Percentiles rank a stretch among this genome's conserved stretches.
These are phyloP conservation scores for Urosaurus nigricauda DNA, from an alignment of 2,797 vertebrate genomes.

Conservation along the genomic window DNA sequence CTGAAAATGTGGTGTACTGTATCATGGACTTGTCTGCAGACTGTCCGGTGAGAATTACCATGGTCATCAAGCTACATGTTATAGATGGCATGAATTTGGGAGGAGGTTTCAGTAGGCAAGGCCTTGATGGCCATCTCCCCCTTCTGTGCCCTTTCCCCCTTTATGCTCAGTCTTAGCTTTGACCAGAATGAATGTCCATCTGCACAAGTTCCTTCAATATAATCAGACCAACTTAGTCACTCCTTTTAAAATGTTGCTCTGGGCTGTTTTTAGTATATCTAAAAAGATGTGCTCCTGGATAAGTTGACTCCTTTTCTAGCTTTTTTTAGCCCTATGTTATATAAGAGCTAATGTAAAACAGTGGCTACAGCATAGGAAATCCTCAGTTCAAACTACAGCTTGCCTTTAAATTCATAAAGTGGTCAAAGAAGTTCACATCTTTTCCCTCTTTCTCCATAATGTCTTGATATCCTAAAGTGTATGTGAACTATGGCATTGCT, in stretches of 20 bases:
- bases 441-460: too few species aligned
- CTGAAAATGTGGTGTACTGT: constrained; percentile 99
- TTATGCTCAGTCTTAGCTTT: not conserved
- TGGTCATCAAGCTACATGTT: not conserved
- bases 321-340: not conserved
- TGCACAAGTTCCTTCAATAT: not conserved
- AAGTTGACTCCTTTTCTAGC: not conserved
- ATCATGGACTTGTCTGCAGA: constrained; percentile 97
- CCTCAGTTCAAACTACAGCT: too few species aligned
- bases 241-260: not conserved
- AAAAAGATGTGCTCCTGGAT: not conserved
- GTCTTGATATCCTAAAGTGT: too few species aligned
- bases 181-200: not conserved
- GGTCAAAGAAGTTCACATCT: too few species aligned
- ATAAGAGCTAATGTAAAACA: not conserved
- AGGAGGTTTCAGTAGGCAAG: too few species aligned
- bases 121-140: too few species aligned
- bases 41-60: constrained; percentile 84
- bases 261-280: not conserved
- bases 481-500: too few species aligned
- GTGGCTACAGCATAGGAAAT: not conserved
- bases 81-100: not conserved
- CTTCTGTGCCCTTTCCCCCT: too few species aligned
- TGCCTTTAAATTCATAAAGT: too few species aligned
- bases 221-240: not conserved